Base-by-base conservation (phyloP, 2,113 vertebrate genomes). In the Chloebia gouldiae region DNA sequence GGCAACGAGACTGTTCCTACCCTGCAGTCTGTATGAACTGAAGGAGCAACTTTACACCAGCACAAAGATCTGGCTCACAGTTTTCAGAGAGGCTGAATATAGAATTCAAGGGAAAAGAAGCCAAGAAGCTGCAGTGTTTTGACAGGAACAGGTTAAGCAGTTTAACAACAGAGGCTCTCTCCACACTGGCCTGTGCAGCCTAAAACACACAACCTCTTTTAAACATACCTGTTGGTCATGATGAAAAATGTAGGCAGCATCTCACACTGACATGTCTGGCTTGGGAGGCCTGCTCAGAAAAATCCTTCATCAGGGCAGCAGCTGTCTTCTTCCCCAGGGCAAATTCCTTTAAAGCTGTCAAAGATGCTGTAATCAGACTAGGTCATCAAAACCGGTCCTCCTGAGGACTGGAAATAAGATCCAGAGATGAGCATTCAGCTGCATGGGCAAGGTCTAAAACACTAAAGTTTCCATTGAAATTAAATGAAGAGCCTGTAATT, bases 151-250 rank as follows among this genome's bases (percentile, higher is more conserved):
- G 50, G 31, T 91, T 90, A 88, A 92, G 40, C 44, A 71, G 57
- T 78, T 94, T 81, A 83, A 65, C 0, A 1, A 39, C 2, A 89
- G 59, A 93, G 50, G 24, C 18, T 83, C 51, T 47, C 73, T 83
- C 37, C n/a, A 57, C 40, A 31, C 56, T 42, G 66, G 75, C 53
- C 71, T 64, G 27, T 37, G 60, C 47, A 92, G 86, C 42, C 57
- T 63, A 88, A 71, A 77, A 40, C 53, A 85, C 72, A 78, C 91
- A 83, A 15, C 7, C 13, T n/a, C 68, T 81, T 93, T 95, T 4
- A 88, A 73, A 97, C 98, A 0, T 99, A 99, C 99, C 98, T 98
- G 98, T 98, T 98, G 97, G 97, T 98, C 97, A 98, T 69, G 97
- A 97, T 97, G 98, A 97, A 98, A 86, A 98, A 97, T 6, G 95